These are phyloP conservation scores for Tyria jacobaeae DNA, from an alignment of 2,888 invertebrate species.

Conservation along the genomic window DNA sequence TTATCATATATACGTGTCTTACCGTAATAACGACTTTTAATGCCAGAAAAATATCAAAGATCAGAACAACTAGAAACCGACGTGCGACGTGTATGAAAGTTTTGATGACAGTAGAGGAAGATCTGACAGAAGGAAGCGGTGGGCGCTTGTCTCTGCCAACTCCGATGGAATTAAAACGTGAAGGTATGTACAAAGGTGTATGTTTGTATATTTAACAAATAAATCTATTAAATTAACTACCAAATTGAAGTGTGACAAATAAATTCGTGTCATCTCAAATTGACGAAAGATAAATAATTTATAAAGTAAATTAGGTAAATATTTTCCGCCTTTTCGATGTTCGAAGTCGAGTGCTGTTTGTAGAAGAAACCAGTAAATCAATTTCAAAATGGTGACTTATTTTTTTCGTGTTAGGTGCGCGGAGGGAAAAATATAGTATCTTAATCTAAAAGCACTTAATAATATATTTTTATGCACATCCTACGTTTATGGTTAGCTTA, in stretches of 20 bases:
- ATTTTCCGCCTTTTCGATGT: constrained; percentile 54
- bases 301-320: constrained; percentile 61
- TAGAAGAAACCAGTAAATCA: constrained; percentile 31
- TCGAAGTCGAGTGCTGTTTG: constrained; percentile 35
- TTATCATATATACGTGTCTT: too few species aligned
- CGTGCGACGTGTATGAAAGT: too few species aligned
- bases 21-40: too few species aligned
- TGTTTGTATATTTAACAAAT: too few species aligned
- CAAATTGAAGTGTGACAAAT: constrained; percentile 37
- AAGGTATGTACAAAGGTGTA: too few species aligned
- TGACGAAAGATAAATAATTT: constrained; percentile 56
- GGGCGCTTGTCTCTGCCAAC: too few species aligned
- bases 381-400: constrained; percentile 30
- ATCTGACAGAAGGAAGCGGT: too few species aligned
- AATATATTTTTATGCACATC: constrained; percentile 2
- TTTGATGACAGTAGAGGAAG: too few species aligned
- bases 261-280: constrained; percentile 42
- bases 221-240: constrained; percentile 1
- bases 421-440: constrained; percentile 6
- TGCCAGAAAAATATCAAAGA: too few species aligned
- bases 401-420: constrained; percentile 15
- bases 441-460: background rate
- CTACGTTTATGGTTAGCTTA: background rate
- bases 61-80: too few species aligned
- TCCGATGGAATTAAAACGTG: too few species aligned